Percentiles rank a stretch among this genome's conserved stretches.
Conservation (phyloP, 2,888 invertebrate genomes). For the Eupithecia subfuscata region DNA sequence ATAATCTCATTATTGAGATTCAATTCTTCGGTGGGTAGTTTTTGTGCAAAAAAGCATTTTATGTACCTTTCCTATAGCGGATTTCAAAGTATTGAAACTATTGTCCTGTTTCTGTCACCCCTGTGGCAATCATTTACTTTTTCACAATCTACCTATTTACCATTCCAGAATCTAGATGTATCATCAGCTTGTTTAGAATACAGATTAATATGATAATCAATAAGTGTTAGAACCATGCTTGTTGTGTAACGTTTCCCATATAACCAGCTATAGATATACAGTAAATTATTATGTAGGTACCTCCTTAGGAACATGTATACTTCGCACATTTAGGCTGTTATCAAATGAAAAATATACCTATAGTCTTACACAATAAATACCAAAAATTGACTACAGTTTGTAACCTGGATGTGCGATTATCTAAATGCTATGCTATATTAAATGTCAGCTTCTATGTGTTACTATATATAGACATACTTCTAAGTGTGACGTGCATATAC, state of each 20-base stretch:
- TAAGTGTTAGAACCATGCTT: constrained; percentile 16
- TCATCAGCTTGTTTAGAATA: constrained; percentile 15
- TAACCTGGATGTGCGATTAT: constrained; percentile 19
- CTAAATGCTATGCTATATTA: constrained; percentile 21
- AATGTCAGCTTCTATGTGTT: constrained; percentile 40
- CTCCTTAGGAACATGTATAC: constrained; percentile 11
- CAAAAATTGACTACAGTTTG: constrained; percentile 2
- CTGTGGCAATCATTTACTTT: constrained; percentile 32
- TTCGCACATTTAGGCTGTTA: constrained; percentile 22
- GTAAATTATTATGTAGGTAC: constrained; percentile 6
- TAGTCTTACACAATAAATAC: neutral
- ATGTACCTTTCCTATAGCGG: constrained; percentile 8
- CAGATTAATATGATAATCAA: constrained; percentile 8
- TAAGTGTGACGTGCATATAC: constrained; percentile 42
- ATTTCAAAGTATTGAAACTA: constrained; percentile 5
- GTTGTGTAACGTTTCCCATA: constrained; percentile 7
- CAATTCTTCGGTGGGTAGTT: constrained; percentile 21
- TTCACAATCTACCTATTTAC: constrained; percentile 18
- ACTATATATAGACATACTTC: constrained; percentile 33
- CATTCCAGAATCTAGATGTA: constrained; percentile 33
- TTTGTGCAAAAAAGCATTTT: constrained; percentile 12
- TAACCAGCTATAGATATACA: constrained; percentile 5
- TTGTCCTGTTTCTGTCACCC: constrained; percentile 43
- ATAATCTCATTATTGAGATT: neutral
- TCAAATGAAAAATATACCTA: neutral